These are phyloP conservation scores for Megalops cyprinoides DNA, from an alignment of 2,797 vertebrate genomes.

Conservation along the genomic window DNA sequence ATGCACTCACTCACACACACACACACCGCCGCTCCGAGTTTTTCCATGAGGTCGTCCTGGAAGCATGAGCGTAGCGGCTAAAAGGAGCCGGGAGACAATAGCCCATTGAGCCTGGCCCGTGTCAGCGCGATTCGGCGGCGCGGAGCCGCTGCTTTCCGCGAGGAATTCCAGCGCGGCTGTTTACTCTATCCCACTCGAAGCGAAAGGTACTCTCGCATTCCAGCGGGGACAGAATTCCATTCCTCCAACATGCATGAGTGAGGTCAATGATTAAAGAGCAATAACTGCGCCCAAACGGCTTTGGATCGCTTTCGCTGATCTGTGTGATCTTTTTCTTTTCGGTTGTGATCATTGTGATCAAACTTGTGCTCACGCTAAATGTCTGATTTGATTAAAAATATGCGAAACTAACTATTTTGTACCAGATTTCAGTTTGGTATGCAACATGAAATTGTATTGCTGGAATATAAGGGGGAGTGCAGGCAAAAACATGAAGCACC, in stretches of 20 bases:
- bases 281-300: constrained; percentile 5
- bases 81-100: not conserved
- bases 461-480: too few species aligned
- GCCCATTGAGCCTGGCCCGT: constrained; percentile 17
- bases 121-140: not conserved
- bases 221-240: constrained; percentile 3
- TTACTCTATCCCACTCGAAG: constrained; percentile 11
- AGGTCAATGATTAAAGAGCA: not conserved
- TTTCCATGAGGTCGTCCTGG: not conserved
- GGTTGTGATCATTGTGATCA: too few species aligned
- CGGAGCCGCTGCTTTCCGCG: not conserved
- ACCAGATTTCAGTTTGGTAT: too few species aligned
- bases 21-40: not conserved
- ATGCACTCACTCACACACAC: not conserved
- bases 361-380: too few species aligned
- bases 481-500: too few species aligned
- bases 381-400: not conserved
- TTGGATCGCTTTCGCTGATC: not conserved
- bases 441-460: too few species aligned
- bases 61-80: constrained; percentile 11
- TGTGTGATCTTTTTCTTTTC: too few species aligned
- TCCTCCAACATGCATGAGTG: constrained; percentile 7
- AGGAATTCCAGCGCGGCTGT: constrained; percentile 1
- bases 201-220: constrained; percentile 19
- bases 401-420: too few species aligned